Percentiles rank a stretch among this genome's conserved stretches.
phyloP scores from a whole-genome alignment of 2,113 vertebrate species.

The Gorsachius goisagi region DNA sequence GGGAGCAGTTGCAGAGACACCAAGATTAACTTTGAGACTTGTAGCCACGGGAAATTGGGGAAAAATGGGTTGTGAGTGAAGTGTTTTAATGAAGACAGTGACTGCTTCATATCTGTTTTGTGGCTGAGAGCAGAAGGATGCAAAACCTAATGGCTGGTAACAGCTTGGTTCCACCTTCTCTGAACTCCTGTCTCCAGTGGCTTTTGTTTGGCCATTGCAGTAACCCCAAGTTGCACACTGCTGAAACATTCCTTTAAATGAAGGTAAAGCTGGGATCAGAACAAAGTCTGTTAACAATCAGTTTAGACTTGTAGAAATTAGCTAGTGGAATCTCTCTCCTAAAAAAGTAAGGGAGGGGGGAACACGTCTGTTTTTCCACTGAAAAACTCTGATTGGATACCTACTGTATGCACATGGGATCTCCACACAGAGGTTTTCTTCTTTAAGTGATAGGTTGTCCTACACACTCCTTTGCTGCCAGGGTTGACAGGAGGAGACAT shows the following conservation, averaged over 20 bases:
- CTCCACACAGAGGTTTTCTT: not conserved
- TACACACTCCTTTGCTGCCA: not conserved
- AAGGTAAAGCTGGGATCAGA: not conserved
- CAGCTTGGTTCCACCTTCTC: not conserved
- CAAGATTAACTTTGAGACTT: not conserved
- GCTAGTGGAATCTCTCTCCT: not conserved
- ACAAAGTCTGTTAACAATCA: not conserved
- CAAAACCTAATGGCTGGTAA: not conserved
- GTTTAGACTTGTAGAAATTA: constrained; percentile 22
- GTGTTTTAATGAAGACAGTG: not conserved
- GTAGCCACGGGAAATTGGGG: not conserved
- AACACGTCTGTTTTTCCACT: not conserved
- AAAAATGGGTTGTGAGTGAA: not conserved
- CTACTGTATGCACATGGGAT: not conserved
- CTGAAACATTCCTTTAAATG: not conserved
- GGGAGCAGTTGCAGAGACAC: not conserved
- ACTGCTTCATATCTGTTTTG: not conserved
- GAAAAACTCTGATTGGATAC: not conserved
- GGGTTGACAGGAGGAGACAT: not conserved
- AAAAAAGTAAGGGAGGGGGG: not conserved
- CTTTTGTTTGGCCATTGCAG: not conserved
- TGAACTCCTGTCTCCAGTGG: not conserved
- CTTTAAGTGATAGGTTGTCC: not conserved
- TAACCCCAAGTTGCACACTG: not conserved
- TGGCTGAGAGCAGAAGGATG: not conserved